Evolutionary conservation across 1,140 invertebrate species (phyloP).

Genomic region (Atta cephalotes): DNA sequence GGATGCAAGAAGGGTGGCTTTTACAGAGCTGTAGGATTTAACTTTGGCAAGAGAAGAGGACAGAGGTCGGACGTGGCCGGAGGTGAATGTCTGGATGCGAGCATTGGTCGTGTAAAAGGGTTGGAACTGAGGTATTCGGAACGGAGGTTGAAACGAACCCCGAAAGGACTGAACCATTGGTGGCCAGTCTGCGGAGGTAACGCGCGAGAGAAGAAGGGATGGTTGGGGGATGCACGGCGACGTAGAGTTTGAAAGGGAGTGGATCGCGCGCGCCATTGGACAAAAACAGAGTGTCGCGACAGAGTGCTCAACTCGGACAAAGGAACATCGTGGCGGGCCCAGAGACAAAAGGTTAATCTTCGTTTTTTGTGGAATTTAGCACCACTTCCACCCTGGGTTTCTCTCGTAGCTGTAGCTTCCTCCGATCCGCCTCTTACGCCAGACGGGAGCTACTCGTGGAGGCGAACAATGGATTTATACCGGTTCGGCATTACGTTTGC

Average conservation of each 20-base stretch:
- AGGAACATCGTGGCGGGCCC: conserved; percentile 78
- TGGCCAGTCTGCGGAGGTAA: conserved; percentile 45
- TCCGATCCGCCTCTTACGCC: conserved; percentile 37
- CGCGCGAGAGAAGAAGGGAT: background rate
- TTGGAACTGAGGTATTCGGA: conserved; percentile 40
- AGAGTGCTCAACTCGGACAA: conserved; percentile 83
- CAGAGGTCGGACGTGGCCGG: background rate
- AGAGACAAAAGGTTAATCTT: conserved; percentile 85
- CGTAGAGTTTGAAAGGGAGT: conserved; percentile 39
- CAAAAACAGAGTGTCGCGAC: conserved; percentile 85
- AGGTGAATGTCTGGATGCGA: conserved; percentile 42
- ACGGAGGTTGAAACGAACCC: conserved; percentile 50
- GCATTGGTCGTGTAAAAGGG: conserved; percentile 49
- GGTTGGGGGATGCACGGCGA: background rate
- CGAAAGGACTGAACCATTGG: conserved; percentile 58
- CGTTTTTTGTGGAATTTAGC: conserved; percentile 81
- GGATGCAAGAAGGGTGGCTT: conserved; percentile 52
- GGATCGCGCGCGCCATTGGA: conserved; percentile 66
- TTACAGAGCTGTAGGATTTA: conserved; percentile 77
- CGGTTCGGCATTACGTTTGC: conserved; percentile 39
- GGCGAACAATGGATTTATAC: conserved; percentile 50
- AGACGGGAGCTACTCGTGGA: background rate
- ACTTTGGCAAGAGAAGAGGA: conserved; percentile 65
- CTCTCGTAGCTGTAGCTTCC: background rate
- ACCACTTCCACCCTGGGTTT: conserved; percentile 68